A percentile compares a stretch with the other conserved stretches of the same genome.
Evolutionary conservation across 2,888 invertebrate species (phyloP).

Genomic region (Meta bourneti): DNA sequence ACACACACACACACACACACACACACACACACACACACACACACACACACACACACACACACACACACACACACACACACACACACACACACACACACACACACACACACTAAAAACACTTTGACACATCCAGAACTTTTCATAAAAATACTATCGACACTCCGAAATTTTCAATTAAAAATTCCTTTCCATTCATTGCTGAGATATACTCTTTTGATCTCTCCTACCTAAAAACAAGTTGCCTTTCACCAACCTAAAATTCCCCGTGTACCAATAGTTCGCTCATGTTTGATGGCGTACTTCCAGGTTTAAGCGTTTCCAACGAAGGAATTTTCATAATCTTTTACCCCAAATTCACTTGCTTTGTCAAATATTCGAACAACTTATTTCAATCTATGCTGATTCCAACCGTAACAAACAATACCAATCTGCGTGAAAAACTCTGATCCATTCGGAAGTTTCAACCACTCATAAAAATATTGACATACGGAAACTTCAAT

Average conservation of each 20-base stretch:
- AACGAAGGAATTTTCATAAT: no score
- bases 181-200: not conserved
- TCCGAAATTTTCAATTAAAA: conserved; percentile 21
- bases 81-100: conserved; percentile 17
- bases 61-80: conserved; percentile 1
- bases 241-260: conserved; percentile 22
- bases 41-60: conserved; percentile 1
- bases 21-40: conserved; percentile 1
- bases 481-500: no score
- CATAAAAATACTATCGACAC: conserved; percentile 11
- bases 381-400: no score
- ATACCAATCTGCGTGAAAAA: no score
- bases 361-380: no score
- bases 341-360: no score
- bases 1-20: conserved; percentile 1
- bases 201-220: not conserved
- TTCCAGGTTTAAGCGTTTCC: no score
- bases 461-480: no score
- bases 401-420: no score
- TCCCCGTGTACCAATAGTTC: conserved; percentile 45
- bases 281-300: conserved; percentile 53
- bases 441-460: no score
- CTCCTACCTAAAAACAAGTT: not conserved
- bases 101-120: not conserved
- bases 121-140: not conserved